Conservation (phyloP, 2,113 vertebrate genomes). For the Aix galericulata region DNA sequence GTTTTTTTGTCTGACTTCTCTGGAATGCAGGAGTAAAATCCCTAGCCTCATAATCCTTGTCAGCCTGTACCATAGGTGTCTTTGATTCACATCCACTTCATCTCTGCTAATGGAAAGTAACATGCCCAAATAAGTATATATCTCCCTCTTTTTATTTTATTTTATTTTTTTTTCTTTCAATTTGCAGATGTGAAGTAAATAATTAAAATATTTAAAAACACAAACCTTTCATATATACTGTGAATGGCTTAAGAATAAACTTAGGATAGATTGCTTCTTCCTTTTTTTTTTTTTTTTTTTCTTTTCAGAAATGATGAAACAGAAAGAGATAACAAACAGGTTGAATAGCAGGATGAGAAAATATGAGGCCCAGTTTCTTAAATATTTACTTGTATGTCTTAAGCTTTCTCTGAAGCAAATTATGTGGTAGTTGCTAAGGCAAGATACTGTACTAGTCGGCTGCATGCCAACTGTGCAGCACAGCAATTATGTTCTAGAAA, state of each 20-base stretch:
- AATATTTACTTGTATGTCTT: neutral
- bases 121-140: neutral
- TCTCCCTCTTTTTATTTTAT: too few relatives aligned
- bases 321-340: neutral
- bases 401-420: neutral
- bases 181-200: neutral
- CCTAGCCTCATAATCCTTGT: conserved; percentile 11
- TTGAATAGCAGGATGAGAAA: neutral
- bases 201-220: neutral
- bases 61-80: neutral
- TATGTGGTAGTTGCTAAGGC: neutral
- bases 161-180: neutral
- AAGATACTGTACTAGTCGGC: neutral
- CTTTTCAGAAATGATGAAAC: neutral
- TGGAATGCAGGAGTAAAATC: conserved; percentile 15
- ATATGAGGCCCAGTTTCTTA: neutral
- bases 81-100: conserved; percentile 2
- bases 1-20: conserved; percentile 9
- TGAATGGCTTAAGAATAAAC: neutral
- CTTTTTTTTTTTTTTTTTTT: neutral
- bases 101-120: conserved; percentile 8
- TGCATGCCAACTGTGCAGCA: neutral
- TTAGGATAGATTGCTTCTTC: neutral
- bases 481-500: neutral
- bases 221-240: neutral